Evolutionary conservation across 2,888 invertebrate genomes (phyloP), one percentile per base, ranked within the genome.

Genomic region (Ectobius pallidus): DNA sequence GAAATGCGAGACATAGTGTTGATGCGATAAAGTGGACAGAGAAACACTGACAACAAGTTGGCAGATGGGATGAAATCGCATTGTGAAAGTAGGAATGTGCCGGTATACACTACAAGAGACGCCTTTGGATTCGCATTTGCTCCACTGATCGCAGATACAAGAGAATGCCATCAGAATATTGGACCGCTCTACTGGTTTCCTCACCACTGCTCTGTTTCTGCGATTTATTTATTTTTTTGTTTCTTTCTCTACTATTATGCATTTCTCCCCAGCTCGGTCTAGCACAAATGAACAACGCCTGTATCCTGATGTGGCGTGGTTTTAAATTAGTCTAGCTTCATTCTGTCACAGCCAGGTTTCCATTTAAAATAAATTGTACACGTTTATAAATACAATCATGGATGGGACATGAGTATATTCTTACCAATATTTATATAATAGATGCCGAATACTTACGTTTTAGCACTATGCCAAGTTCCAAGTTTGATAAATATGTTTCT

Each of bases 121-220:
- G 52, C 39, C n/a, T n/a, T n/a, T n/a, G n/a, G 42, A 44, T 44
- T 9, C 44, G 25, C 65, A 27, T 65, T 65, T 65, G 65, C 42
- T 65, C 44, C 32, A 44, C 25, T 65, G 65, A 65, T 44, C 65
- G 34, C 65, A 65, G 65, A 44, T 65, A 65, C 65, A 65, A 39
- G 65, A 65, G 65, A 65, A 65, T 42, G 65, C 65, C 65, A 65
- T 65, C 65, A 65, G 42, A 44, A 42, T 65, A 65, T 65, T 65
- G 65, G 44, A 65, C 20, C 44, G 27, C 27, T 44, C 11, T 44
- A 22, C 34, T 14, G 39, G 62, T 20, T 6, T 18, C 3, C 30
- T 9, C 52, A 16, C 52, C 11, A 20, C 25, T 14, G 52, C 52
- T 25, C 52, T 52, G 25, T 9, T 52, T 20, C 6, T 25, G 30